These are phyloP conservation scores for Coleophora deauratella DNA, from an alignment of 2,888 invertebrate species.

Conservation along the genomic window DNA sequence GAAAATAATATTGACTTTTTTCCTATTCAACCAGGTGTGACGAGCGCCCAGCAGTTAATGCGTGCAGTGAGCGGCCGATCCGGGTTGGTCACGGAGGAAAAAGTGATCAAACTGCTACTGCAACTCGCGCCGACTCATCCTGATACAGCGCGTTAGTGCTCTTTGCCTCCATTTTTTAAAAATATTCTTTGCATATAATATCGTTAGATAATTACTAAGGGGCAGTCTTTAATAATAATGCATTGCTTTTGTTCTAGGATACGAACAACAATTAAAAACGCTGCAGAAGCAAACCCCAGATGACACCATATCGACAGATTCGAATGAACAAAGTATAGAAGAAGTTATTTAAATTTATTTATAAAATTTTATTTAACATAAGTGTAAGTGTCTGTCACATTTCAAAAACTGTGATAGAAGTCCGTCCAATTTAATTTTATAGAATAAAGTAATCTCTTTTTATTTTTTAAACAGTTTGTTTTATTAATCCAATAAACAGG, in stretches of 20 bases:
- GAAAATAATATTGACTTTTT: too few relatives aligned
- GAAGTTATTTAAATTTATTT: slow-evolving; percentile 41
- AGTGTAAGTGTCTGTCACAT: neutral
- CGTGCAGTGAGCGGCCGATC: slow-evolving; percentile 43
- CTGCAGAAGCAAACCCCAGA: slow-evolving; percentile 42
- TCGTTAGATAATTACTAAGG: too few relatives aligned
- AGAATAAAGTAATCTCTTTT: too few relatives aligned
- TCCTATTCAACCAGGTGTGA: slow-evolving; percentile 35
- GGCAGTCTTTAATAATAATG: neutral
- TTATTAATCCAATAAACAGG: too few relatives aligned
- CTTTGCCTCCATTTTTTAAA: too few relatives aligned
- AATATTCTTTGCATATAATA: too few relatives aligned
- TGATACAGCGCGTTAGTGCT: slow-evolving; percentile 40
- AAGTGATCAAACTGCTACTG: slow-evolving; percentile 44
- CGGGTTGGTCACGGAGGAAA: slow-evolving; percentile 56
- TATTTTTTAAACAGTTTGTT: too few relatives aligned
- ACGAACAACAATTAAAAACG: slow-evolving; percentile 42
- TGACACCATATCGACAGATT: slow-evolving; percentile 40
- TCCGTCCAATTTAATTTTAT: neutral
- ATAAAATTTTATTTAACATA: neutral
- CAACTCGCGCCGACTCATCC: slow-evolving; percentile 48
- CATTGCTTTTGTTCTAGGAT: slow-evolving; percentile 30
- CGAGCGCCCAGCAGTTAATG: slow-evolving; percentile 51
- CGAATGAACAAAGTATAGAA: slow-evolving; percentile 62
- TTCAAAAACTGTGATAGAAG: neutral